A percentile compares a stretch with the other conserved stretches of the same genome.
Evolutionary conservation across 2,888 invertebrate genomes (phyloP).

Genomic region (Drosophila rubida): DNA sequence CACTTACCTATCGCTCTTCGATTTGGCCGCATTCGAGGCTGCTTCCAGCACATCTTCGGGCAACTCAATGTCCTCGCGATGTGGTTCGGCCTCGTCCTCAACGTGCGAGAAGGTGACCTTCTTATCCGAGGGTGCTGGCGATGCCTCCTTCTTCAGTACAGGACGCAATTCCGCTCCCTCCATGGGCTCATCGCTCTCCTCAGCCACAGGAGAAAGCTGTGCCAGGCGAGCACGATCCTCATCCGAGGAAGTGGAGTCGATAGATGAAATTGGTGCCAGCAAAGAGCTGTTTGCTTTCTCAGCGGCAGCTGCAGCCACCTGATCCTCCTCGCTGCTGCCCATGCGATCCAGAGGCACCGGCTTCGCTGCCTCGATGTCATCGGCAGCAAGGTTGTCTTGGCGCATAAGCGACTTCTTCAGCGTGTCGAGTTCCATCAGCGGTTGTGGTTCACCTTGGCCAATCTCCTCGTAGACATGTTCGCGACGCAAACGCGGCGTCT

Average conservation of each 20-base stretch:
- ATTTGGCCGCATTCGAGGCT: conserved; percentile 74
- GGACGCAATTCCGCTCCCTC: conserved; percentile 67
- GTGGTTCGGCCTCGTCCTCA: conserved; percentile 83
- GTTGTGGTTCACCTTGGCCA: conserved; percentile 75
- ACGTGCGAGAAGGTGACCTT: conserved; percentile 86
- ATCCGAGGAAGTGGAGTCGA: conserved; percentile 85
- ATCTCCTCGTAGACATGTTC: conserved; percentile 89
- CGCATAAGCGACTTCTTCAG: conserved; percentile 81
- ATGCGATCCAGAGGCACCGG: conserved; percentile 82
- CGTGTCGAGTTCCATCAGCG: conserved; percentile 76
- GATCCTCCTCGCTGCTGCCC: conserved; percentile 85
- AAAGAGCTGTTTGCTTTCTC: conserved; percentile 47
- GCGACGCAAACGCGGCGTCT: conserved; percentile 86
- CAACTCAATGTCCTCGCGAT: conserved; percentile 84
- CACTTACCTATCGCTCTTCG: conserved; percentile 86
- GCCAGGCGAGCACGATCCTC: conserved; percentile 80
- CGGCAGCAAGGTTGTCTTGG: conserved; percentile 85
- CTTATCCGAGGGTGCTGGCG: conserved; percentile 85
- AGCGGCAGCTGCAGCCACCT: conserved; percentile 51
- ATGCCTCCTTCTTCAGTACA: conserved; percentile 84
- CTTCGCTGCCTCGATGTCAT: conserved; percentile 86
- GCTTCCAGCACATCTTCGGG: conserved; percentile 82
- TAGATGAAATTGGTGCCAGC: conserved; percentile 84
- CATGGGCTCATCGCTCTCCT: conserved; percentile 80
- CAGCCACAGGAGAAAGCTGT: conserved; percentile 80